Evolutionary conservation across 2,113 vertebrate species (phyloP).

Genomic region (Xiphophorus couchianus): DNA sequence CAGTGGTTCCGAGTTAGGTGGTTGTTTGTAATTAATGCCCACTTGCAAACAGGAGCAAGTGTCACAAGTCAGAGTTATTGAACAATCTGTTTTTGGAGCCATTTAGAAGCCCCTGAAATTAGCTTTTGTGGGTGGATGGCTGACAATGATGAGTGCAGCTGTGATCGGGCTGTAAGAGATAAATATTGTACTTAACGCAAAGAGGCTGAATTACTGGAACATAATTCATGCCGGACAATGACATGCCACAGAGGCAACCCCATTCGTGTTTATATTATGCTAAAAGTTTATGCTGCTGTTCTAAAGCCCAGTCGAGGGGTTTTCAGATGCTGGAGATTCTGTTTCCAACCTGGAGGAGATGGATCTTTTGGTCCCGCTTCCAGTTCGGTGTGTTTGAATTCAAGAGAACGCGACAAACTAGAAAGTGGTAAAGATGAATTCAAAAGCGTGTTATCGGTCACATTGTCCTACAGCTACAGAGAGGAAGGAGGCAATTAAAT

Average conservation of each 20-base stretch:
- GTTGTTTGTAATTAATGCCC: slow-evolving; percentile 60
- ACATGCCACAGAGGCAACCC: slow-evolving; percentile 5
- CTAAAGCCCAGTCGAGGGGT: too few relatives aligned
- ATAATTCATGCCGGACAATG: slow-evolving; percentile 13
- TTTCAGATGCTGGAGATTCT: too few relatives aligned
- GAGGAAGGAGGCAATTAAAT: not conserved
- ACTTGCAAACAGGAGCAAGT: not conserved
- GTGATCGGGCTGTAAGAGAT: slow-evolving; percentile 42
- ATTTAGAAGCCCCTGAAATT: slow-evolving; percentile 61
- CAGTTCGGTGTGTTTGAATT: not conserved
- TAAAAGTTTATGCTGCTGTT: too few relatives aligned
- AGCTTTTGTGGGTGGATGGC: slow-evolving; percentile 39
- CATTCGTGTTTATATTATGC: slow-evolving; percentile 10
- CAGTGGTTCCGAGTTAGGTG: slow-evolving; percentile 50
- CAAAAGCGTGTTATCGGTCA: not conserved
- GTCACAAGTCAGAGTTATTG: slow-evolving; percentile 26
- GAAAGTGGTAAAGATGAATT: not conserved
- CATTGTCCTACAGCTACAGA: not conserved
- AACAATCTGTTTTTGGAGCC: slow-evolving; percentile 56
- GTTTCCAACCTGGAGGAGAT: too few relatives aligned
- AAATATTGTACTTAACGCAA: slow-evolving; percentile 17
- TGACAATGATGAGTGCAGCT: slow-evolving; percentile 45
- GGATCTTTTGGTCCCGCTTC: not conserved
- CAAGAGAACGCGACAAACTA: not conserved
- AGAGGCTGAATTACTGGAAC: not conserved